A percentile compares a stretch with the other conserved stretches of the same genome.
These are phyloP conservation scores for Myrmecophaga tridactyla DNA, from an alignment of 2,113 vertebrate species.

Conservation along the genomic window DNA sequence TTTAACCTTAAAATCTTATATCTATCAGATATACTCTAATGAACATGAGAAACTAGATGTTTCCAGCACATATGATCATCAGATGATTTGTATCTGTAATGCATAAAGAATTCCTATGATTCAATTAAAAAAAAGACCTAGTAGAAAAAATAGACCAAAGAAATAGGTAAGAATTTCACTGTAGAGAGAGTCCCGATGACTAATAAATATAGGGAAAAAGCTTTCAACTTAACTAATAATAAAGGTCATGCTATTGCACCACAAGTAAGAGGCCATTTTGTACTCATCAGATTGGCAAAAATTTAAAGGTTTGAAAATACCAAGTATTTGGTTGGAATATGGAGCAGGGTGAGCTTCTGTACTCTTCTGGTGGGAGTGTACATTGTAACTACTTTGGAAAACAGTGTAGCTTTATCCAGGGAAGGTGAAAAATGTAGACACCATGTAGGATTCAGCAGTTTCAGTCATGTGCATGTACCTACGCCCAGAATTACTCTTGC, in stretches of 20 bases:
- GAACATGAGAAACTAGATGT: neutral
- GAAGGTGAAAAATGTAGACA: neutral
- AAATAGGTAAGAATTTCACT: constrained; percentile 42
- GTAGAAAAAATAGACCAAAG: constrained; percentile 19
- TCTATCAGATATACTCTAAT: constrained; percentile 4
- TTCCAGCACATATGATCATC: neutral
- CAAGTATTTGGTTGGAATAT: neutral
- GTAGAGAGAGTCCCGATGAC: constrained; percentile 12
- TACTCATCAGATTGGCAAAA: neutral
- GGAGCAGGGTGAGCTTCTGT: neutral
- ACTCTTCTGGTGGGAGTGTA: neutral
- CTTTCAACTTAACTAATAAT: constrained; percentile 26
- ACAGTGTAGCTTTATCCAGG: neutral
- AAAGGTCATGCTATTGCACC: constrained; percentile 36
- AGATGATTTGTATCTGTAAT: neutral
- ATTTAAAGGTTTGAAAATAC: constrained; percentile 28
- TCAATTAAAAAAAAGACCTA: constrained; percentile 1
- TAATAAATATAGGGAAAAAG: neutral
- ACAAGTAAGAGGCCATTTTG: constrained; percentile 20
- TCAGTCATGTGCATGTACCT: neutral
- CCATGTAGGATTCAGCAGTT: neutral
- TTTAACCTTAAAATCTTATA: constrained; percentile 31
- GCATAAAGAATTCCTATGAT: neutral
- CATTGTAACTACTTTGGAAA: constrained; percentile 1
- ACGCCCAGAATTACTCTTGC: neutral